Base-by-base conservation (phyloP, 2,888 invertebrate species). In the Himalopsyche anomala region DNA sequence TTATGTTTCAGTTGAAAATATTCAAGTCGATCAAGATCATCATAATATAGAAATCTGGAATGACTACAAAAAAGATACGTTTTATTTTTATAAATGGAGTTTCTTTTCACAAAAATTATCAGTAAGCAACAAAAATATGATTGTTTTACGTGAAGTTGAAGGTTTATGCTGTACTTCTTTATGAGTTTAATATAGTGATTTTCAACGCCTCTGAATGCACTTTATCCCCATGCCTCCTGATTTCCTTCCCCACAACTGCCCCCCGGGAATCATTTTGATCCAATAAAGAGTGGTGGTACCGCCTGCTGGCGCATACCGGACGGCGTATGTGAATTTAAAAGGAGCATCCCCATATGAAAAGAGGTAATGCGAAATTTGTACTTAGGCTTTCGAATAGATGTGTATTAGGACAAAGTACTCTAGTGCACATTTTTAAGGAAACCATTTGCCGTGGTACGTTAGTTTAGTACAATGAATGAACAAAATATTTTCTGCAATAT, bases 271-370 rank as follows among this genome's bases (percentile, higher is more conserved):
- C 88, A 88, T 88, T 88, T 88, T 88, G 87, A 87, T 88, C 88
- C 88, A 88, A 88, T 88, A 88, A 88, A 88, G 88, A 87, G 74
- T 83, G 87, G 45, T 84, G 88, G 88, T 86, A 87, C 88, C 88
- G 88, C 83, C 82, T 88, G 88, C 85, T 81, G 85, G 83, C 80
- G 69, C 86, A 85, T 85, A 84, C 87, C 82, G 87, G 84, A 81
- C 86, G 80, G 84, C 84, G 84, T 54, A 62, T 86, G 84, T 82
- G 86, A 86, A 86, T 86, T 86, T 86, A 86, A 86, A 86, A 86
- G 84, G 84, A 82, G 84, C 86, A 86, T 86, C 86, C 84, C 84
- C 86, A 84, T 82, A 86, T 84, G 84, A 84, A 55, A 86, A 56
- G 86, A 84, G 86, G 86, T 84, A 84, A 86, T 86, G 82, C 74